Conservation (phyloP, 35 echinoderm and acorn worm genomes). For the Lytechinus pictus region DNA sequence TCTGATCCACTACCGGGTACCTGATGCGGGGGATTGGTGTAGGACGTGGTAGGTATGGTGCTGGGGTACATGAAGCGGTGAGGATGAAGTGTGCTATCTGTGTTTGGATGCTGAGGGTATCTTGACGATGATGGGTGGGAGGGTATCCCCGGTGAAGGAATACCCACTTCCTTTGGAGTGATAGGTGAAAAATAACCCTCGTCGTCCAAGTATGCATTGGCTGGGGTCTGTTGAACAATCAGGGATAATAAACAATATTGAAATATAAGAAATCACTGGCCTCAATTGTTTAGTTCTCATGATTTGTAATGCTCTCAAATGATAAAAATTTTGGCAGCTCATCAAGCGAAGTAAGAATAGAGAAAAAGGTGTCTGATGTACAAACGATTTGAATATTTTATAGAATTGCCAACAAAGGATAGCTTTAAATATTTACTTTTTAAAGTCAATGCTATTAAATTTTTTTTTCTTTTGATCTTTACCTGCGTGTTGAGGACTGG, state of each 20-base stretch:
- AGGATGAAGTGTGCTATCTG: not conserved
- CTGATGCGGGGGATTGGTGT: not conserved
- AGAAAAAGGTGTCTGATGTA: too few species aligned
- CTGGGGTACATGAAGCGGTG: slow-evolving; percentile 10
- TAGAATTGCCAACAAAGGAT: too few species aligned
- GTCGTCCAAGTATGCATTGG: not conserved
- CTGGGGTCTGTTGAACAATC: not conserved
- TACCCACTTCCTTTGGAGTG: not conserved
- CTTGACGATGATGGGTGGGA: not conserved
- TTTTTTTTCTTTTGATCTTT: too few species aligned
- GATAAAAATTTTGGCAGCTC: too few species aligned
- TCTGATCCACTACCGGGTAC: not conserved
- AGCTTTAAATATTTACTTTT: too few species aligned
- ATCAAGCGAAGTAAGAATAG: too few species aligned
- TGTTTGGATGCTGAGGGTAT: not conserved
- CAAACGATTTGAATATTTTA: too few species aligned
- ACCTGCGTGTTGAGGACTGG: not conserved
- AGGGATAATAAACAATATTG: not conserved
- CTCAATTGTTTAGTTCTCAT: too few species aligned
- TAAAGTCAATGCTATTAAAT: too few species aligned
- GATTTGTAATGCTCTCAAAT: too few species aligned
- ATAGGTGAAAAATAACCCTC: slow-evolving; percentile 33
- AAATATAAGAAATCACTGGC: not conserved
- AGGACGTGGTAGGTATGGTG: not conserved
- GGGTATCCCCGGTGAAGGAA: not conserved